Conservation (phyloP, 2,113 vertebrate genomes). For the Sorex araneus region DNA sequence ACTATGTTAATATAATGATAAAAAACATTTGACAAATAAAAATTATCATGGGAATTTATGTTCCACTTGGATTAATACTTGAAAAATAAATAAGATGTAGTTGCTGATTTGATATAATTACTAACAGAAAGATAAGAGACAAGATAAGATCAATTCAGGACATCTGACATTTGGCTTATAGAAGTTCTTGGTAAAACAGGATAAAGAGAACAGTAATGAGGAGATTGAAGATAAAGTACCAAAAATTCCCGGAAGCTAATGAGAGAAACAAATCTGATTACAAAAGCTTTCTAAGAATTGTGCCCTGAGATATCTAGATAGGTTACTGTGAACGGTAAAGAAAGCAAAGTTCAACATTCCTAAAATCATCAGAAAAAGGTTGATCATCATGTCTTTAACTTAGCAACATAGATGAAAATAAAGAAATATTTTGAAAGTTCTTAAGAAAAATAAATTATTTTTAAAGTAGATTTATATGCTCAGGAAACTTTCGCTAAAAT, state of each 20-base stretch:
- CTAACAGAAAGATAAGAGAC: neutral
- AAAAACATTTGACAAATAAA: neutral
- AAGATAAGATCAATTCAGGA: neutral
- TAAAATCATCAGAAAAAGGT: slow-evolving; percentile 55
- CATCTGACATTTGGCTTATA: neutral
- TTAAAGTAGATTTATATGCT: neutral
- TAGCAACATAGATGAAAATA: slow-evolving; percentile 10
- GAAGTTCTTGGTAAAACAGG: neutral
- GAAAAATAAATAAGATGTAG: neutral
- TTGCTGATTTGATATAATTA: neutral
- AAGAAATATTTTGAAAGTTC: slow-evolving; percentile 11
- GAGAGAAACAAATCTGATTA: neutral
- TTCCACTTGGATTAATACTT: neutral
- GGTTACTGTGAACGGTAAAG: neutral
- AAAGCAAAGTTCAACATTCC: slow-evolving; percentile 13
- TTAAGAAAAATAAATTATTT: neutral
- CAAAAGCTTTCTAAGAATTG: neutral
- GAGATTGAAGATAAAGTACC: slow-evolving; percentile 5
- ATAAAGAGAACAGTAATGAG: neutral
- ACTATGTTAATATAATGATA: neutral
- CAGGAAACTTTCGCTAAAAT: neutral
- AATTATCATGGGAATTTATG: neutral
- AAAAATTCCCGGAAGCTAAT: neutral
- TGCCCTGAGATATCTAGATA: neutral
- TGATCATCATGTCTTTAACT: slow-evolving; percentile 42